Evolutionary conservation across 2,888 invertebrate genomes (phyloP), one percentile per base, ranked within the genome.

Genomic region (Cylindroiulus punctatus): DNA sequence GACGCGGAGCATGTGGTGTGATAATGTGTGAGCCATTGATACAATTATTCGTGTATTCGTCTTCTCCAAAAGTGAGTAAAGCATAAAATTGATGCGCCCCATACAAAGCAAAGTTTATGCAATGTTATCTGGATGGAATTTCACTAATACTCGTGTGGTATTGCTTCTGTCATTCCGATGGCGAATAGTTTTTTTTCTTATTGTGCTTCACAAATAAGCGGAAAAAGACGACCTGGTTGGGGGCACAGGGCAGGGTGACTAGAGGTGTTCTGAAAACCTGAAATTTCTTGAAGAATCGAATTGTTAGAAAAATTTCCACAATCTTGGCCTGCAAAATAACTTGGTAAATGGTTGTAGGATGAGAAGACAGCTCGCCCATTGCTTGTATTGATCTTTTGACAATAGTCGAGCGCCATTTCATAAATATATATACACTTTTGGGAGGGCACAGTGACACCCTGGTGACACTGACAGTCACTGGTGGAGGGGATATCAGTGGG

Each of bases 301-400:
- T n/a, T n/a, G n/a, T n/a, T n/a, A 0, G 22, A 65, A 10, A 65
- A 7, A 65, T 65, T 65, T 65, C 14, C 26, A 76, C 36, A 76
- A 76, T 76, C 76, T 76, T 76, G 3, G 30, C 30, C 30, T 30
- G 30, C 7, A 76, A 76, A 76, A 22, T 76, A 76, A 76, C 30
- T 76, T 10, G 12, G 76, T 0, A 76, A 30, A 76, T 76, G 76
- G 26, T 14, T 26, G 30, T n/a, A n/a, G n/a, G 30, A 76, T 76
- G 76, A 10, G 76, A 26, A 30, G 76, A 76, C 76, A 76, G 76
- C 76, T 76, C 30, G 3, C 30, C 76, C 26, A 76, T 76, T 76
- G 76, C 30, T 76, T 76, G 76, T 76, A 76, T 76, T 76, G 76
- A 76, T 76, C 76, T 76, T 76, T 76, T 76, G 76, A 76, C 76